Evolutionary conservation across 2,888 invertebrate species (phyloP), one percentile per base, ranked within the genome.

Genomic region (Gari tellinella): DNA sequence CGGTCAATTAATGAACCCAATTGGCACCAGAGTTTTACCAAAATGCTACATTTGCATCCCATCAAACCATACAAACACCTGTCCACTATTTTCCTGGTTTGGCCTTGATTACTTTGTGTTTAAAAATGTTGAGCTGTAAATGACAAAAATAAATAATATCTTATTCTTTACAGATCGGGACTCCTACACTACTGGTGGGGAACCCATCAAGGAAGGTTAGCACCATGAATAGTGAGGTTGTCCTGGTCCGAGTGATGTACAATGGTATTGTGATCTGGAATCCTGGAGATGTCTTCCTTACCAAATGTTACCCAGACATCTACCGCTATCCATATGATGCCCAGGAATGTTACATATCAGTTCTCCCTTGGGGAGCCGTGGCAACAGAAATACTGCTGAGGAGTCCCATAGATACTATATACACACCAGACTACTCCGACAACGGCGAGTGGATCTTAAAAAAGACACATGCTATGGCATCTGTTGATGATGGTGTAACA

Each of bases 281-380:
- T 15, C 63, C 63, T 14, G 73, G 73, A 7, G 73, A 73, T 21
- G 60, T 67, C 0, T 73, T 73, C 38, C 46, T 49, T 5, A 67
- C 73, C n/a, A 67, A 41, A 15, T 73, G 73, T 38, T 57, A 60
- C 45, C 31, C 38, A 17, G 68, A 73, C 37, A 63, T 73, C 19
- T 64, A 64, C 43, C 57, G 57, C 17, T 75, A 67, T 25, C 75
- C 75, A 7, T 75, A 65, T 40, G 75, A 75, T 46, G 38, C 53
- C 17, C 75, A 75, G 17, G 52, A 56, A n/a, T 75, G 75, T 31
- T 17, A 10, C 7, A 45, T 70, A 7, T 14, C 43, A 10, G 46
- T 75, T 37, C 37, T 58, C 23, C 49, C 75, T 2, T 75, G 70
- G 66, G 48, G 38, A 40, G 53, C 49, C 12, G 14, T 40, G 2